These are phyloP conservation scores for Mico argentatus DNA, from an alignment of 2,797 vertebrate species.

Conservation along the genomic window DNA sequence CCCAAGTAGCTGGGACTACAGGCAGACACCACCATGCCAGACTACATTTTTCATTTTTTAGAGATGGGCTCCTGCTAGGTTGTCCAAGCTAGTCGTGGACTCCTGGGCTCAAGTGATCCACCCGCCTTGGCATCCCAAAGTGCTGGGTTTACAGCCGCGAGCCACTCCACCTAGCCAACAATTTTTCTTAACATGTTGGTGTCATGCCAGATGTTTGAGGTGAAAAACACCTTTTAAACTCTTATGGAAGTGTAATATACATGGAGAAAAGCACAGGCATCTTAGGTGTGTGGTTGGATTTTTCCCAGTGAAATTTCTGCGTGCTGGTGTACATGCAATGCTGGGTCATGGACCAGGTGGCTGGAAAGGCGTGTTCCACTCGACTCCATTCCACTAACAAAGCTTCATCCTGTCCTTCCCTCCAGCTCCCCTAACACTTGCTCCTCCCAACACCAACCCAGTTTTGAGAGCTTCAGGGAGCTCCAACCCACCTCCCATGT, in stretches of 20 bases:
- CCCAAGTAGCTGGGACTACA: background rate
- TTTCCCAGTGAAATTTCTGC: accelerated
- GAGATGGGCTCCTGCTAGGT: background rate
- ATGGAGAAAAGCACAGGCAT: background rate
- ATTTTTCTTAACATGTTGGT: accelerated
- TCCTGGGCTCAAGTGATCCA: background rate
- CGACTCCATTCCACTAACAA: background rate
- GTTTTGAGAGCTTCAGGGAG: background rate
- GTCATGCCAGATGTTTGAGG: background rate
- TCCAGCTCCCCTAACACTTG: accelerated
- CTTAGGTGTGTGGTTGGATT: accelerated
- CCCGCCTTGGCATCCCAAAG: background rate
- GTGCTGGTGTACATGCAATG: accelerated
- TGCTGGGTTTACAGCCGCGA: background rate
- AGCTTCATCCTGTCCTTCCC: background rate
- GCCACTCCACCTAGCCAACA: background rate
- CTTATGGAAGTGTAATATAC: accelerated
- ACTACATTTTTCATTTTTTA: background rate
- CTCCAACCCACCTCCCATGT: accelerated
- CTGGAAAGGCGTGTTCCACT: background rate
- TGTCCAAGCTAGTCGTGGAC: background rate
- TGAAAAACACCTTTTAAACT: background rate
- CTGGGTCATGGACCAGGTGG: background rate
- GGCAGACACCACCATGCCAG: background rate
- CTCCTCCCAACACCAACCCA: background rate